Base-by-base conservation (phyloP, 92 coral and sea anemone genomes). In the Zoanthus sansibaricus region DNA sequence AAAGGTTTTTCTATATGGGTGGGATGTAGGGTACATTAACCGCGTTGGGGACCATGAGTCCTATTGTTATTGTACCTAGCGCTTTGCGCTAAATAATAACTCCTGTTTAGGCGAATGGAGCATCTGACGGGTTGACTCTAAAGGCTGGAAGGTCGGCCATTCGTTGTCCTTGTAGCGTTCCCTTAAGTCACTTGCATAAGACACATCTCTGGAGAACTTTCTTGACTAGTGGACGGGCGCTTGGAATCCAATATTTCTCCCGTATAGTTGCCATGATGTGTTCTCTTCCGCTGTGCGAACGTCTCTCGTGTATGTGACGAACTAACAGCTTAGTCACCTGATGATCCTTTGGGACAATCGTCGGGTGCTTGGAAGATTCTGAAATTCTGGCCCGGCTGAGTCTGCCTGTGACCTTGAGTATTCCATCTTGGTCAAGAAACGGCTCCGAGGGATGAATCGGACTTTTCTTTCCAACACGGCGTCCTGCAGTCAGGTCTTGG, bases 321-420 rank as follows among this genome's bases (percentile, higher is more conserved):
- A 79, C 46, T 61, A 79, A 58, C 74, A 67, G 37, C 16, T 67
- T 32, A 18, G 85, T 79, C 85, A 61, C 85, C 18, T 79, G 85
- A 79, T 79, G 85, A 33, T 79, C 18, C 56, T 73, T 59, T 11
- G 85, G 85, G 33, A 79, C 33, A 33, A 79, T 61, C 47, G 58
- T 56, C 33, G 68, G 77, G 61, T 77, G 75, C 12, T 61, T 21
- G 77, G 67, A 82, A 30, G 46, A 12, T 71, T 71, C 76, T 31
- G 48, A 31, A 13, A 31, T 31, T 31, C 48, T 71, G 47, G 76
- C 47, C 9, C 49, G 10, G 49, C 49, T 31, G 47, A 71, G 49
- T 31, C 76, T 31, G 49, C 76, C 76, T 71, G 48, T 37, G 49
- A 71, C 76, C 47, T 37, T 31, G 49, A 71, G 76, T 71, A 71